Evolutionary conservation across 2,888 invertebrate genomes (phyloP), one percentile per base, ranked within the genome.

Genomic region (Hesperia comma): DNA sequence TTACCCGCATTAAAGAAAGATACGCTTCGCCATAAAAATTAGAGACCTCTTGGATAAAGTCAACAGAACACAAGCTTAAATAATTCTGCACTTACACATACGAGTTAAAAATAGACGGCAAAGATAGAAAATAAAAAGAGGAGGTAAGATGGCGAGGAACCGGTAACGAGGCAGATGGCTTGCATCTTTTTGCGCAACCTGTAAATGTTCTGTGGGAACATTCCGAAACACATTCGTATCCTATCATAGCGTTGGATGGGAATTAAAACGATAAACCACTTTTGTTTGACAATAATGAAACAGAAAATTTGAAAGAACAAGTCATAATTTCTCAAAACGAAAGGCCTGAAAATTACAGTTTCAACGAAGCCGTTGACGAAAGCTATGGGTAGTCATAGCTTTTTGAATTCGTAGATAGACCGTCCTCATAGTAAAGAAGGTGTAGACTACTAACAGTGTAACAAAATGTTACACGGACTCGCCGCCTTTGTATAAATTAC

Each of bases 121-220:
- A 80, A 83, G 79, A 86, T 85, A 85, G 83, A 84, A 84, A 86
- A 87, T 79, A 87, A 87, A 88, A 86, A 81, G 74, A 60, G 68
- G 68, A 63, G 64, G 58, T 61, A 72, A 71, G 74, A 72, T 63
- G 69, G 71, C 41, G 70, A 69, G 75, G 76, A 90, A 90, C 90
- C 89, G 90, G 90, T 90, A 86, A 75, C 78, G 54, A 72, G 80
- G 84, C 89, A 88, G 90, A 84, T 88, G 87, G 77, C 68, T 71
- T 71, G 62, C 68, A 71, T 77, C 80, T 77, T 83, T 87, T 88
- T 87, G 87, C 86, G 72, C 67, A 69, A 71, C 77, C 77, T 74
- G 74, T 68, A 69, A 67, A 56, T 56, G 37, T 61, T 67, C 72
- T 71, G 75, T 87, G 87, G 81, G 87, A 88, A 89, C 86, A 90